These are phyloP conservation scores for Tapirus terrestris DNA, from an alignment of 2,113 vertebrate genomes.

Conservation along the genomic window DNA sequence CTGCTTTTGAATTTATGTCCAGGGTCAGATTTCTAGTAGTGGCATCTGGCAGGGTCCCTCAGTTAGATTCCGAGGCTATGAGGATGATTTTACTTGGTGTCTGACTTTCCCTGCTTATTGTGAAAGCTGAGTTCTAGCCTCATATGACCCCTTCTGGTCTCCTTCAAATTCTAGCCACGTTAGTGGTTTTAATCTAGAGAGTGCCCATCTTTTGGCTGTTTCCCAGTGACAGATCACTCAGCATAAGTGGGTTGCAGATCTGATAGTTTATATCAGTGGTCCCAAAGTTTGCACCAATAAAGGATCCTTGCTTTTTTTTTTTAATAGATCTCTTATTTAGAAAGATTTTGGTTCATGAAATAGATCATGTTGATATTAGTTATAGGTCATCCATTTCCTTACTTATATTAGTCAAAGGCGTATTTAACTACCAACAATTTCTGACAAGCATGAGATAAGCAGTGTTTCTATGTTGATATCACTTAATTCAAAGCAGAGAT, in stretches of 20 bases:
- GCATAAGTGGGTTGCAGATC: background rate
- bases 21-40: slow-evolving; percentile 14
- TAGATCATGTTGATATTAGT: background rate
- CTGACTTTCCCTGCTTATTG: background rate
- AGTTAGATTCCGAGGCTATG: slow-evolving; percentile 9
- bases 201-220: background rate
- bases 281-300: background rate
- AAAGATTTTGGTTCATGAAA: slow-evolving; percentile 27
- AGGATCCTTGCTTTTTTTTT: background rate
- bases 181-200: background rate
- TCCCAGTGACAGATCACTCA: background rate
- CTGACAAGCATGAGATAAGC: background rate
- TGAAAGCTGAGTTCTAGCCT: background rate
- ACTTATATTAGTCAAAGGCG: slow-evolving; percentile 15
- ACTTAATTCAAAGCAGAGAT: slow-evolving; percentile 48
- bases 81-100: slow-evolving; percentile 43
- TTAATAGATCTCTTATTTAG: background rate
- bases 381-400: background rate
- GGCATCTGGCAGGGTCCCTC: background rate
- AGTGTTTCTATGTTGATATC: background rate
- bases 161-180: slow-evolving; percentile 14
- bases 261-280: background rate
- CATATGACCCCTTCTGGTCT: background rate
- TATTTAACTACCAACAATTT: slow-evolving; percentile 3
- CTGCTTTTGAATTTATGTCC: background rate